Conservation (phyloP, 2,797 vertebrate genomes). For the Darevskia mixta region DNA sequence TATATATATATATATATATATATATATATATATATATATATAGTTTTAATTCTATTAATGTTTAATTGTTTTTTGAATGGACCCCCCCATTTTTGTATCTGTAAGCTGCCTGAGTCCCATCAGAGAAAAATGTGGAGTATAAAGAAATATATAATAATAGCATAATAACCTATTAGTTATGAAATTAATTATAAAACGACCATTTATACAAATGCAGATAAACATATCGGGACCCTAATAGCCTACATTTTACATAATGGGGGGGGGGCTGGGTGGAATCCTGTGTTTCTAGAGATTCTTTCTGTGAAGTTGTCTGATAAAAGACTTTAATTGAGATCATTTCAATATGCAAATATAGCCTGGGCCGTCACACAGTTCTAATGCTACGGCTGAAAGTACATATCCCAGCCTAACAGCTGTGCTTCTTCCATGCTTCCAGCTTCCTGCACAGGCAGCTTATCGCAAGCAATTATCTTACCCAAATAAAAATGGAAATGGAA, state of each 20-base stretch:
- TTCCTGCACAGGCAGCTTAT: constrained; percentile 77
- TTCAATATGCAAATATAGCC: constrained; percentile 79
- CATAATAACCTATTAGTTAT: constrained; percentile 48
- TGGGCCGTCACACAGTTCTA: constrained; percentile 62
- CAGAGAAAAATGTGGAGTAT: too few relatives aligned
- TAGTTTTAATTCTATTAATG: too few relatives aligned
- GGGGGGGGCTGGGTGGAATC: not conserved
- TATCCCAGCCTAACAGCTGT: constrained; percentile 53
- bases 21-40: too few relatives aligned
- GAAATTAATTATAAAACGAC: constrained; percentile 59
- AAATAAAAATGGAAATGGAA: constrained; percentile 84
- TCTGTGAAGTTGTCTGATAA: constrained; percentile 74
- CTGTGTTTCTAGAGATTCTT: constrained; percentile 70
- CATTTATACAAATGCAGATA: constrained; percentile 64
- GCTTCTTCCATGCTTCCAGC: constrained; percentile 70
- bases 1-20: too few relatives aligned
- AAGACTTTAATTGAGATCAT: constrained; percentile 78
- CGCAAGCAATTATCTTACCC: constrained; percentile 83
- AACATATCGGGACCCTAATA: constrained; percentile 65
- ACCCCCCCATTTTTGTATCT: too few relatives aligned
- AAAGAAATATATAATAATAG: too few relatives aligned
- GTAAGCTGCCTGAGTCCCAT: too few relatives aligned
- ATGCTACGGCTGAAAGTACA: constrained; percentile 57
- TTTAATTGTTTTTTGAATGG: too few relatives aligned
- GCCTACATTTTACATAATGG: constrained; percentile 43